Conservation (phyloP, 2,797 vertebrate genomes). For the Streptopelia turtur region DNA sequence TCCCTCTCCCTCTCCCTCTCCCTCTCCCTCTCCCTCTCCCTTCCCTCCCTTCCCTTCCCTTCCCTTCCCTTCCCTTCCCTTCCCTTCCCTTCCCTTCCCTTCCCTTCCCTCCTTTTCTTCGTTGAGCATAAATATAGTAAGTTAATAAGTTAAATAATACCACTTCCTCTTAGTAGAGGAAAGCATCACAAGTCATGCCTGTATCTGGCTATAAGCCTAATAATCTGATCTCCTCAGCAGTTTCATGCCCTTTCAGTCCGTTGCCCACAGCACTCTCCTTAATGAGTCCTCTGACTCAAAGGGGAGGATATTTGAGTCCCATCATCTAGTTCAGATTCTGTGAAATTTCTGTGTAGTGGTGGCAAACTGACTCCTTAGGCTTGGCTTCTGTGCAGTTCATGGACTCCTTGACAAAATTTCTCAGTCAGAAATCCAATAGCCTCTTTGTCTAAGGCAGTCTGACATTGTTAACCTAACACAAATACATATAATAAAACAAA, state of each 20-base stretch:
- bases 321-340: neutral
- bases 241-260: neutral
- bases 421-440: neutral
- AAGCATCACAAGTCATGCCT: neutral
- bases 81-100: too few species aligned
- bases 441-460: neutral
- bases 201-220: neutral
- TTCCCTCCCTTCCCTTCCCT: too few species aligned
- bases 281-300: neutral
- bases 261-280: neutral
- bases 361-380: neutral
- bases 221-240: neutral
- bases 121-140: neutral
- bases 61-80: too few species aligned
- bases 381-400: neutral
- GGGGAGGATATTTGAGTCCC: neutral
- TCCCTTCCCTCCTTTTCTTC: neutral
- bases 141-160: neutral
- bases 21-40: too few species aligned
- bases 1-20: too few species aligned
- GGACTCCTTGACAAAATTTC: neutral
- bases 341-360: neutral
- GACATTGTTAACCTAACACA: neutral
- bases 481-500: neutral
- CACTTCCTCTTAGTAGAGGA: neutral